These are phyloP conservation scores for Lota lota DNA, from an alignment of 2,113 vertebrate species.

Conservation along the genomic window DNA sequence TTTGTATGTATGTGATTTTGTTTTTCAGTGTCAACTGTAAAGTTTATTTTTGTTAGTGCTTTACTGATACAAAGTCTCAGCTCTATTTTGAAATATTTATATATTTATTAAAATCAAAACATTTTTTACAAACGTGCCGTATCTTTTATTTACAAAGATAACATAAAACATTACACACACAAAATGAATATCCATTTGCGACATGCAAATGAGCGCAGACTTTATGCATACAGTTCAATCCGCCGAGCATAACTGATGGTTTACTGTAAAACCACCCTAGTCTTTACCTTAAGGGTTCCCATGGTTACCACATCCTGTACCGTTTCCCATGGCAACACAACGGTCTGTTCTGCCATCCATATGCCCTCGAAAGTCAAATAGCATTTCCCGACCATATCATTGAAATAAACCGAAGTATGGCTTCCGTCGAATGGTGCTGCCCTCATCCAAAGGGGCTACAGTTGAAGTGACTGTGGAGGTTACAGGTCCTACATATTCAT, in stretches of 20 bases:
- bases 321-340: conserved; percentile 49
- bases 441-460: not conserved
- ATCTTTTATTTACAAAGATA: too few relatives aligned
- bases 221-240: too few relatives aligned
- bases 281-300: conserved; percentile 22
- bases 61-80: conserved; percentile 11
- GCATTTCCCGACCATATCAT: not conserved
- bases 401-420: too few relatives aligned
- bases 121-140: conserved; percentile 37
- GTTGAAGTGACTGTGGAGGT: not conserved
- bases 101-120: conserved; percentile 59
- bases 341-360: not conserved
- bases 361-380: not conserved
- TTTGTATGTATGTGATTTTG: conserved; percentile 25
- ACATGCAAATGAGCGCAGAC: too few relatives aligned
- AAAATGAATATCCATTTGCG: not conserved
- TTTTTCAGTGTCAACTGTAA: conserved; percentile 27
- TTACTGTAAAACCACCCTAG: not conserved
- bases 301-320: conserved; percentile 40
- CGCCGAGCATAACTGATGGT: not conserved
- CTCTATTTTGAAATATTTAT: conserved; percentile 46
- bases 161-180: not conserved
- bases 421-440: not conserved
- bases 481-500: not conserved
- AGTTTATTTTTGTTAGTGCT: conserved; percentile 30